Conservation (phyloP, 2,888 invertebrate species). For the Cordylochernes scorpioides region DNA sequence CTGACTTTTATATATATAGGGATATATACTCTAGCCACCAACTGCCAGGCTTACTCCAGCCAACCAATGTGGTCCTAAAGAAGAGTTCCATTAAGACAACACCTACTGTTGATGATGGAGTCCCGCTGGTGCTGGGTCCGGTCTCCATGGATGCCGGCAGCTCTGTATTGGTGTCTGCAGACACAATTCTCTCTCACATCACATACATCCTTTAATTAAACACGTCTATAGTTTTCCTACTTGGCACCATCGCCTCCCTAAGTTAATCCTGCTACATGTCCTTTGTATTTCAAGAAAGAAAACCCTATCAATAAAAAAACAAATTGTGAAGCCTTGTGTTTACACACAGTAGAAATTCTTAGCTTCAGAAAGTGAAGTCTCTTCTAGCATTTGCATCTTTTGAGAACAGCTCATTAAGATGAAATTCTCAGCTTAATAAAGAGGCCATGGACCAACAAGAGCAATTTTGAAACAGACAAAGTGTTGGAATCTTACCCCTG, state of each 20-base stretch:
- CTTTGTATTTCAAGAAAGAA: no score
- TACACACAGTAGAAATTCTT: no score
- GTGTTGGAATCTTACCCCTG: constrained; percentile 28
- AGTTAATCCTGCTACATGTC: no score
- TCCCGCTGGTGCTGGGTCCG: constrained; percentile 6
- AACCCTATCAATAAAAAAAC: no score
- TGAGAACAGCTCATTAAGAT: not conserved
- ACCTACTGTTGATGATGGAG: constrained; percentile 3
- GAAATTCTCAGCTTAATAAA: not conserved
- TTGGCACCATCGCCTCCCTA: no score
- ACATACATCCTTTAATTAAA: not conserved
- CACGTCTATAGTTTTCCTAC: not conserved
- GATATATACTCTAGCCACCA: not conserved
- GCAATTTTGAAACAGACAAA: no score
- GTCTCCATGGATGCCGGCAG: constrained; percentile 9
- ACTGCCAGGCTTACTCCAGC: no score
- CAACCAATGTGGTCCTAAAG: no score
- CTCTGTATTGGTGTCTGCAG: no score
- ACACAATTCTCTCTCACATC: not conserved
- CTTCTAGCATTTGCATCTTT: not conserved
- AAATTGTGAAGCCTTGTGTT: not conserved
- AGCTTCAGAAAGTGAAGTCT: no score
- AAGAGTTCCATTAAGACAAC: not conserved
- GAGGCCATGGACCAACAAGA: not conserved
- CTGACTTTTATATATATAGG: no score